These are phyloP conservation scores for Eristalis tenax DNA, from an alignment of 2,888 invertebrate species.

Conservation along the genomic window DNA sequence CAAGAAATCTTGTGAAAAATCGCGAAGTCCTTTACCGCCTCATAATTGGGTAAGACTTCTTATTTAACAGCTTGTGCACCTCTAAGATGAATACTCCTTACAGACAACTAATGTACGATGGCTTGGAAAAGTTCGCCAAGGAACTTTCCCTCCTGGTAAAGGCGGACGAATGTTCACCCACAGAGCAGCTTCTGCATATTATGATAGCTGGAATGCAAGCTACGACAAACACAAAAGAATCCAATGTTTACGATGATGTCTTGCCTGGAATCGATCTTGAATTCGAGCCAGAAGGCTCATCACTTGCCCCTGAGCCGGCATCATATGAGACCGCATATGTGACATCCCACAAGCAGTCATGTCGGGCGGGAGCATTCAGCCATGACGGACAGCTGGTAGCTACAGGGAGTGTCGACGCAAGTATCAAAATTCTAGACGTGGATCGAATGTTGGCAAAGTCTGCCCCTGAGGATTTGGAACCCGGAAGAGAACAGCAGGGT, in stretches of 20 bases:
- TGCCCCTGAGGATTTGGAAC: constrained; percentile 93
- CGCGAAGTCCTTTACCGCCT: constrained; percentile 94
- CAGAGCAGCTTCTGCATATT: constrained; percentile 94
- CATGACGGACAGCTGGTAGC: constrained; percentile 97
- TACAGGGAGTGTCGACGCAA: constrained; percentile 98
- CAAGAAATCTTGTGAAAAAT: constrained; percentile 91
- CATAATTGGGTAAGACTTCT: constrained; percentile 89
- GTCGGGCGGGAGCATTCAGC: constrained; percentile 97
- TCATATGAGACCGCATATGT: constrained; percentile 99
- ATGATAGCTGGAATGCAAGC: constrained; percentile 92
- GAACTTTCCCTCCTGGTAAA: constrained; percentile 91
- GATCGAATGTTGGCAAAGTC: constrained; percentile 99
- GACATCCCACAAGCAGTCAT: constrained; percentile 98
- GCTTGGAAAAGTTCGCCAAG: constrained; percentile 95
- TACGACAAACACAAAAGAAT: constrained; percentile 87
- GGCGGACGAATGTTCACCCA: constrained; percentile 97
- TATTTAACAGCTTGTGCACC: neutral
- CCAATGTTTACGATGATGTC: constrained; percentile 80
- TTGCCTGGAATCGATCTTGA: constrained; percentile 88
- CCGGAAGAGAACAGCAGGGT: constrained; percentile 93
- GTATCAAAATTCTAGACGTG: constrained; percentile 99
- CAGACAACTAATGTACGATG: constrained; percentile 99
- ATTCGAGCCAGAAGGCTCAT: constrained; percentile 96
- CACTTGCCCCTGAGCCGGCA: constrained; percentile 97
- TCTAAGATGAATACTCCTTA: constrained; percentile 74